Evolutionary conservation across 2,797 vertebrate species (phyloP), one percentile per base, ranked within the genome.

Genomic region (Phylloscopus collybita): DNA sequence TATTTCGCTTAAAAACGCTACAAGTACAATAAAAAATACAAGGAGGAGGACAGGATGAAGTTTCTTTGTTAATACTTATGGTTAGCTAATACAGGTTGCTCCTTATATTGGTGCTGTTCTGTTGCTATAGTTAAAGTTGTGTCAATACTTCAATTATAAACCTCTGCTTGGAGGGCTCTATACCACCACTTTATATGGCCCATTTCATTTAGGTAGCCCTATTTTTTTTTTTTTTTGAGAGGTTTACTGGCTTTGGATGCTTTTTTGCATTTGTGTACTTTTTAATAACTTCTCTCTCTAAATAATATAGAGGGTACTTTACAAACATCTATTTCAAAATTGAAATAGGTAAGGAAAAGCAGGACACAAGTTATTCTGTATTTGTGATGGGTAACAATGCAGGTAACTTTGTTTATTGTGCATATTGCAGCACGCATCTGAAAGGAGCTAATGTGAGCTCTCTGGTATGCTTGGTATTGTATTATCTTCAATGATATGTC

Each of bases 81-180:
- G 86, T 90, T 81, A 86, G 34, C 82, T 83, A 92, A 86, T 14
- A 88, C 9, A 92, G 51, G 80, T 94, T 90, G 88, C 80, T 95
- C 73, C 74, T 94, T 83, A 79, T 32, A 97, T 83, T 95, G 84
- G 90, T 97, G 96, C 91, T 96, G 80, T 94, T 97, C 94, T 96
- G 95, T 97, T 98, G 97, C 97, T 97, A 98, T 98, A 98, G 97
- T 98, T 98, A 97, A 98, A 93, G 97, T 96, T 97, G 94, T 92
- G 94, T 97, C 97, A 97, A 97, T 95, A 96, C 97, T 97, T 98
- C 97, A 93, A 98, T 97, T 98, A 98, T 97, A 97, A 98, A 97
- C 96, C 78, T 76, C 92, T 86, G 62, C 36, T 45, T 76, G 67
- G 50, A 95, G 84, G 56, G 80, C 27, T 83, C 95, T 81, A 83